A percentile compares a stretch with the other conserved stretches of the same genome.
phyloP scores from a whole-genome alignment of 2,113 vertebrate species.

The Heliornis fulica region DNA sequence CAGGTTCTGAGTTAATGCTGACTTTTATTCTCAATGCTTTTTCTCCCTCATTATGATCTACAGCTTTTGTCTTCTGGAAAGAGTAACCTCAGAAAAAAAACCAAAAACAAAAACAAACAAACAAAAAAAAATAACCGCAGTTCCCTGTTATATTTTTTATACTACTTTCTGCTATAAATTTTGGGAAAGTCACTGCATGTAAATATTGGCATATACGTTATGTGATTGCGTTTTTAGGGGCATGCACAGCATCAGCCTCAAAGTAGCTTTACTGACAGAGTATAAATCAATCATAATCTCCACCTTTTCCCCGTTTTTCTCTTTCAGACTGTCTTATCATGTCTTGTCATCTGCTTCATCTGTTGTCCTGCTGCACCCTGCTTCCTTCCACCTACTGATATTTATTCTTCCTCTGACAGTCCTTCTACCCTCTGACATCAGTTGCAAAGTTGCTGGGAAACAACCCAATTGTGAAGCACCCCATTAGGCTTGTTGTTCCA shows the following conservation, averaged over 20 bases:
- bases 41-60: neutral
- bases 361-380: neutral
- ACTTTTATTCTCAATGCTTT: neutral
- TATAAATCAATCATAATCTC: neutral
- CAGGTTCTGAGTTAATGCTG: neutral
- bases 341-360: neutral
- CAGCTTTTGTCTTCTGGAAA: neutral
- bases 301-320: neutral
- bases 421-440: neutral
- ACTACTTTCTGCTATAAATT: neutral
- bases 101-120: too few relatives aligned
- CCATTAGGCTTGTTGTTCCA: neutral
- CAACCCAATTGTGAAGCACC: neutral
- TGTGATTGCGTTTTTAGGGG: neutral
- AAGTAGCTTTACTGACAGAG: neutral
- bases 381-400: neutral
- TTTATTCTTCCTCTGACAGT: neutral
- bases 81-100: neutral
- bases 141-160: neutral
- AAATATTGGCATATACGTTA: neutral
- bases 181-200: neutral
- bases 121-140: neutral
- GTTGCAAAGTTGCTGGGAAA: neutral
- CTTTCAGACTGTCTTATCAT: neutral
- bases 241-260: neutral